These are phyloP conservation scores for Merops nubicus DNA, from an alignment of 2,113 vertebrate species.

Conservation along the genomic window DNA sequence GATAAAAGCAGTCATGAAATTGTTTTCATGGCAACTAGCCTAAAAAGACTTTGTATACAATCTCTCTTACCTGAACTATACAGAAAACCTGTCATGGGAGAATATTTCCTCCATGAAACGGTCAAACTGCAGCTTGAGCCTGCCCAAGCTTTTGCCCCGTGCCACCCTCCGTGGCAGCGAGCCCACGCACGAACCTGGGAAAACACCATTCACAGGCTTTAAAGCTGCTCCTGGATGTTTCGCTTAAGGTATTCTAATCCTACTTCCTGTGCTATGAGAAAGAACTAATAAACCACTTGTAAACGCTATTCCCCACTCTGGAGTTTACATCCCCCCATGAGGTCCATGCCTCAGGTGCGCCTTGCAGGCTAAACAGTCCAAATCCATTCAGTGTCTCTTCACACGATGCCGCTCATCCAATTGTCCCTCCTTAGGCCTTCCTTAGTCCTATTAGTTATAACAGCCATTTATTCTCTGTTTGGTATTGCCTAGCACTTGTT, in stretches of 20 bases:
- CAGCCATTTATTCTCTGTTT: not conserved
- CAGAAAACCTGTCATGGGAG: accelerated
- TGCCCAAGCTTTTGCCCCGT: not conserved
- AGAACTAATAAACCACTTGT: not conserved
- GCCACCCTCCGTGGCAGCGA: accelerated
- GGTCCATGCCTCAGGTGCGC: accelerated
- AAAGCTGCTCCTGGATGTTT: not conserved
- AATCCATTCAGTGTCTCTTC: not conserved
- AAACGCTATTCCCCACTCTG: not conserved
- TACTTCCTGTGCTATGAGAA: not conserved
- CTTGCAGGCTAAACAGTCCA: not conserved
- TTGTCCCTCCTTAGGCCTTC: not conserved
- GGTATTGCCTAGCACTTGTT: not conserved
- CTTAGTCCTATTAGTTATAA: not conserved
- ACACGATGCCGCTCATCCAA: accelerated
- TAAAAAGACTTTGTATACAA: not conserved
- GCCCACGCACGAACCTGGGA: accelerated
- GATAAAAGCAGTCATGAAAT: not conserved
- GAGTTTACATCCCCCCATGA: not conserved
- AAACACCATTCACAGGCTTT: not conserved
- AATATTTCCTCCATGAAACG: not conserved
- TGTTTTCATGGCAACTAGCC: not conserved
- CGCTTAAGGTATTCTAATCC: not conserved
- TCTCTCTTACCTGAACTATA: not conserved
- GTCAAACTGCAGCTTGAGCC: not conserved